Evolutionary conservation across 2,888 invertebrate species (phyloP).

Genomic region (Parasteatoda lunata): DNA sequence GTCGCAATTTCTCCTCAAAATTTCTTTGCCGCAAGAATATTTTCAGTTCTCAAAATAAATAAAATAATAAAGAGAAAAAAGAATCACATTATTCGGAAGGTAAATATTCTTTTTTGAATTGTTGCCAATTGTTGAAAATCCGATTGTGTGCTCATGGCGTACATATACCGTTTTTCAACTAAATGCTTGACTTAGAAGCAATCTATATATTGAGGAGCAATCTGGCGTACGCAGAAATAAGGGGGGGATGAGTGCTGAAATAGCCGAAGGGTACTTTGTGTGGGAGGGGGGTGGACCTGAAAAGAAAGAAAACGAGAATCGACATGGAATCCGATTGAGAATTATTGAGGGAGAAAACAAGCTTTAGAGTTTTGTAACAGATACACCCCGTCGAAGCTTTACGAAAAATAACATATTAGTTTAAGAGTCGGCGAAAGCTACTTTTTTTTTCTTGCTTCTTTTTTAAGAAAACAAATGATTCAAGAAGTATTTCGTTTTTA

Average conservation of each 20-base stretch:
- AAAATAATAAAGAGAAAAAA: no score
- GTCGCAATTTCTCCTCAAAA: no score
- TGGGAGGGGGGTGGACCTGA: constrained; percentile 4
- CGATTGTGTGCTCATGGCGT: neutral
- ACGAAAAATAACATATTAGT: constrained; percentile 61
- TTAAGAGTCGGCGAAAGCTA: constrained; percentile 29
- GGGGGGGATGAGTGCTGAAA: constrained; percentile 16
- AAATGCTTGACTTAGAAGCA: constrained; percentile 32
- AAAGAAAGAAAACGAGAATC: constrained; percentile 42
- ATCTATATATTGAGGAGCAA: constrained; percentile 44
- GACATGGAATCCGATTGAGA: constrained; percentile 67
- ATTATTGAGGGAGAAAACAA: constrained; percentile 64
- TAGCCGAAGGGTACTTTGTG: constrained; percentile 10
- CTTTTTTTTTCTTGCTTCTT: constrained; percentile 8
- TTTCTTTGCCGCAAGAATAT: no score
- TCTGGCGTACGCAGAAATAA: constrained; percentile 15
- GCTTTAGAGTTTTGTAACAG: constrained; percentile 66
- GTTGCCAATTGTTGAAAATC: neutral
- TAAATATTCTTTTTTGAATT: no score
- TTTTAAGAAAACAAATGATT: neutral
- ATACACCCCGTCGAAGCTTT: constrained; percentile 46
- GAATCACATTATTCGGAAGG: no score
- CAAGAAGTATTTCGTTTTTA: no score
- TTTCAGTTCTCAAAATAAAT: no score
- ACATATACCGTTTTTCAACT: constrained; percentile 35